Conservation (phyloP, 2,113 vertebrate genomes). For the Gambusia holbrooki region DNA sequence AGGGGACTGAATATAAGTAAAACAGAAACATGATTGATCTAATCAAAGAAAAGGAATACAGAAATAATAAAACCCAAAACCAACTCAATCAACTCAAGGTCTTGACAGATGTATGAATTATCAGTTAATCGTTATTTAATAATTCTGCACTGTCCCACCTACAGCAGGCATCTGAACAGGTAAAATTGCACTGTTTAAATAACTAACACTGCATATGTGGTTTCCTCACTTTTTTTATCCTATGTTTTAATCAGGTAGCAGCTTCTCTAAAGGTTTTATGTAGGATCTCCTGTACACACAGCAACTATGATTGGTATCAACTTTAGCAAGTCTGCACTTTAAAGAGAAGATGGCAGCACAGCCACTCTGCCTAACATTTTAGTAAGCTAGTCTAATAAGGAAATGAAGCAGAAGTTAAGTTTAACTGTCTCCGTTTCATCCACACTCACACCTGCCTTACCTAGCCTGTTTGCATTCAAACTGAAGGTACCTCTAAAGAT, state of each 20-base stretch:
- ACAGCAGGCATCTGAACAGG: slow-evolving; percentile 31
- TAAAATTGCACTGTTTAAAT: slow-evolving; percentile 39
- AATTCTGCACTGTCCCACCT: not conserved
- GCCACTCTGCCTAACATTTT: not conserved
- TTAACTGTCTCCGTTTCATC: not conserved
- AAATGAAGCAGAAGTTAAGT: not conserved
- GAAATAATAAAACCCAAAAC: no score
- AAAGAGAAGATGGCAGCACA: not conserved
- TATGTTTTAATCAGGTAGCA: no score
- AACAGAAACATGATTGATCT: no score
- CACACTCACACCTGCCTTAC: slow-evolving; percentile 10
- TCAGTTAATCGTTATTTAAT: no score
- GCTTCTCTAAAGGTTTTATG: not conserved
- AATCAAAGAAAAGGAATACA: no score
- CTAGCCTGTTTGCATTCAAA: not conserved
- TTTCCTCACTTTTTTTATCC: slow-evolving; percentile 8
- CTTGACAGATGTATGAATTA: no score
- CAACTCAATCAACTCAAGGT: no score
- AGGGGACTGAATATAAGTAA: no score
- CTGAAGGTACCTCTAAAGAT: not conserved
- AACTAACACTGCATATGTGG: slow-evolving; percentile 40
- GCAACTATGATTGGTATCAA: no score
- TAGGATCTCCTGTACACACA: not conserved
- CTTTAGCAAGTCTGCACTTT: no score
- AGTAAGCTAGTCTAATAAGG: slow-evolving; percentile 33